Evolutionary conservation across 2,113 vertebrate species (phyloP).

Genomic region (Pseudolaguvia tuberculata): DNA sequence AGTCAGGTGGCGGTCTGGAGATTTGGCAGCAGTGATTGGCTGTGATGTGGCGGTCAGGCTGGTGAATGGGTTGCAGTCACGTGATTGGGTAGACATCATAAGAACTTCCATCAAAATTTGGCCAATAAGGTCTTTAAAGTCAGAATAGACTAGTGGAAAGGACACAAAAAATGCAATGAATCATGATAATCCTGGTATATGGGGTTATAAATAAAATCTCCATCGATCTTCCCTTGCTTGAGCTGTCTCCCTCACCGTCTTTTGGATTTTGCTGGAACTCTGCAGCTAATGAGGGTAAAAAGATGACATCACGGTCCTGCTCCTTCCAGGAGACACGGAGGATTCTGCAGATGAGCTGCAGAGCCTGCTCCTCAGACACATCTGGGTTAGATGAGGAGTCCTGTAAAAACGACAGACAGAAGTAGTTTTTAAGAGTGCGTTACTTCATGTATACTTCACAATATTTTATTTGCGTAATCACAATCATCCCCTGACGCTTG

Average conservation of each 20-base stretch:
- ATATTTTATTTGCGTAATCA: background rate
- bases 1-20: slow-evolving; percentile 80
- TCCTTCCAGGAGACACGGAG: slow-evolving; percentile 98
- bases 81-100: slow-evolving; percentile 93
- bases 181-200: background rate
- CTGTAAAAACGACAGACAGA: slow-evolving; percentile 55
- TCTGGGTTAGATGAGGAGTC: slow-evolving; percentile 83
- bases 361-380: slow-evolving; percentile 92
- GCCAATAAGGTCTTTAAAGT: slow-evolving; percentile 96
- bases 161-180: background rate
- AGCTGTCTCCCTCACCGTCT: slow-evolving; percentile 71
- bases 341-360: slow-evolving; percentile 98
- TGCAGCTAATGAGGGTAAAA: slow-evolving; percentile 84
- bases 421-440: background rate
- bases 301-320: slow-evolving; percentile 92
- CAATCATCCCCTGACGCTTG: too few species aligned
- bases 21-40: slow-evolving; percentile 87
- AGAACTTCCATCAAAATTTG: slow-evolving; percentile 99
- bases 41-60: slow-evolving; percentile 95
- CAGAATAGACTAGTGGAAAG: slow-evolving; percentile 79
- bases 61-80: slow-evolving; percentile 91
- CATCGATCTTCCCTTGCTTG: too few species aligned
- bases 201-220: background rate
- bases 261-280: slow-evolving; percentile 92
- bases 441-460: too few species aligned